phyloP scores from a whole-genome alignment of 2,888 invertebrate genomes.

The Mythimna lalbum region DNA sequence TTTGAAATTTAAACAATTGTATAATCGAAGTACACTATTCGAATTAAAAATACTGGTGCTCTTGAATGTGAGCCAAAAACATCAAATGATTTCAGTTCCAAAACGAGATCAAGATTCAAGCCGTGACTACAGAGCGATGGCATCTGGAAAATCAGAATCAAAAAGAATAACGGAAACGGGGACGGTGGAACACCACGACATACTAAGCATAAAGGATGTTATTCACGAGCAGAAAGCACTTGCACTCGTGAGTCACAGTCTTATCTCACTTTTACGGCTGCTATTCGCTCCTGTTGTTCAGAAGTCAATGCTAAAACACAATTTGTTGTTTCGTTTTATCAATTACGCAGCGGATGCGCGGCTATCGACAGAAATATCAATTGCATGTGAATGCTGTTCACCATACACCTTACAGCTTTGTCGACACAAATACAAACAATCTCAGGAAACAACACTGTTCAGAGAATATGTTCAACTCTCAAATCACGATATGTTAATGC shows the following conservation, averaged over 20 bases:
- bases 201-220: slow-evolving; percentile 80
- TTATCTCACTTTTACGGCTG: slow-evolving; percentile 83
- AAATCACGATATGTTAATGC: slow-evolving; percentile 41
- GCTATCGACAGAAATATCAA: slow-evolving; percentile 75
- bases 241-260: slow-evolving; percentile 77
- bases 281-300: slow-evolving; percentile 73
- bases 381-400: slow-evolving; percentile 65
- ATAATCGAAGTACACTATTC: slow-evolving; percentile 74
- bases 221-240: slow-evolving; percentile 81
- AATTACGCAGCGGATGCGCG: slow-evolving; percentile 79
- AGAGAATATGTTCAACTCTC: slow-evolving; percentile 29
- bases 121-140: slow-evolving; percentile 75
- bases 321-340: slow-evolving; percentile 81
- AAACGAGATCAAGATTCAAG: slow-evolving; percentile 72
- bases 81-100: slow-evolving; percentile 81
- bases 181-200: slow-evolving; percentile 69
- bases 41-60: slow-evolving; percentile 78
- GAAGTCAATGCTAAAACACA: slow-evolving; percentile 69
- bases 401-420: slow-evolving; percentile 46
- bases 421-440: slow-evolving; percentile 37
- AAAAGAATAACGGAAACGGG: slow-evolving; percentile 81
- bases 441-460: slow-evolving; percentile 32
- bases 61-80: slow-evolving; percentile 85
- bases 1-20: slow-evolving; percentile 67
- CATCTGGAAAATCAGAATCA: slow-evolving; percentile 79